These are phyloP conservation scores for Tokudaia muenninki DNA, from an alignment of 2,797 vertebrate genomes.

Conservation along the genomic window DNA sequence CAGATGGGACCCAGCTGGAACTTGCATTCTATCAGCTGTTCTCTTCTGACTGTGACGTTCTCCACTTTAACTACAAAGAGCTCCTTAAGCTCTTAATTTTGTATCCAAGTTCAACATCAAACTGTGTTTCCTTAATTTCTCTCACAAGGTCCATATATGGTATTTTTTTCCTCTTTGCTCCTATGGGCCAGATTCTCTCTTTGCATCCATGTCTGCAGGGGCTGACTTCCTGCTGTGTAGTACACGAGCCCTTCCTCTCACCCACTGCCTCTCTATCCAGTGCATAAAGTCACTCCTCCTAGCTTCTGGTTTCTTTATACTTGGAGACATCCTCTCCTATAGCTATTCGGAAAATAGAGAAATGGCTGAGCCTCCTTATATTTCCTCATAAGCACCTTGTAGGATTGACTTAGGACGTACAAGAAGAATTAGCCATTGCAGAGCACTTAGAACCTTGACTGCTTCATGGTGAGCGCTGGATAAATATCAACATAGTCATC, in stretches of 20 bases:
- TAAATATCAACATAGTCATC: slow-evolving; percentile 18
- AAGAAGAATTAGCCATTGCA: neutral
- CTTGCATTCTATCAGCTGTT: slow-evolving; percentile 31
- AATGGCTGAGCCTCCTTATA: neutral
- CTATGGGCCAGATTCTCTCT: neutral
- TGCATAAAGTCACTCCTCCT: neutral
- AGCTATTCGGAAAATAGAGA: neutral
- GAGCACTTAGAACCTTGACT: neutral
- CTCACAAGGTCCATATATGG: neutral
- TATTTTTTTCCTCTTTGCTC: neutral
- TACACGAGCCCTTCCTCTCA: neutral
- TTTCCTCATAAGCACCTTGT: neutral
- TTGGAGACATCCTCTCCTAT: neutral
- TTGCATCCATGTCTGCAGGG: neutral
- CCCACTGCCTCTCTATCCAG: neutral
- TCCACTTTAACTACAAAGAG: slow-evolving; percentile 55
- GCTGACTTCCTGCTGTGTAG: neutral
- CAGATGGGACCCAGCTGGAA: slow-evolving; percentile 71
- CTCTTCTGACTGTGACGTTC: slow-evolving; percentile 22
- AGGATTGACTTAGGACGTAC: neutral
- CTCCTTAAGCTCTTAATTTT: neutral
- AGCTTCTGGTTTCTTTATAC: neutral
- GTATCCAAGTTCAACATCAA: slow-evolving; percentile 16
- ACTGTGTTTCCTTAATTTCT: slow-evolving; percentile 52
- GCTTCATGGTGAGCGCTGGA: neutral